Conservation (phyloP, 2,888 invertebrate genomes). For the Philopedon plagiatum region DNA sequence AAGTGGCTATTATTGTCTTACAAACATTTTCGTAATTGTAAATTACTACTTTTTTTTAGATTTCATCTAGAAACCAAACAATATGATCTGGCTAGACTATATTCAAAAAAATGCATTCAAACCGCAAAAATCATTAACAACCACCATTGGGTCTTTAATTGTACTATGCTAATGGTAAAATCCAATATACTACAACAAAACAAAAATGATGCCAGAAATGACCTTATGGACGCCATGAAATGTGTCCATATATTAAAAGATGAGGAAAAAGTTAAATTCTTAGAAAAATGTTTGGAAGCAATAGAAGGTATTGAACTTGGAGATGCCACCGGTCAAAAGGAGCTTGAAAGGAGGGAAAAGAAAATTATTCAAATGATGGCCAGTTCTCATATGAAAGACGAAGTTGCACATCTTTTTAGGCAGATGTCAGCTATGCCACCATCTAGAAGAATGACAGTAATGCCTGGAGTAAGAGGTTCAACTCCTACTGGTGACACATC, state of each 20-base stretch:
- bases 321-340: conserved; percentile 63
- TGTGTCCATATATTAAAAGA: conserved; percentile 64
- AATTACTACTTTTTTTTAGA: conserved; percentile 31
- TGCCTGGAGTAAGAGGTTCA: conserved; percentile 66
- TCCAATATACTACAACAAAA: conserved; percentile 69
- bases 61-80: conserved; percentile 65
- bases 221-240: conserved; percentile 59
- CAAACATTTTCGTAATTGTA: too few species aligned
- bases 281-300: conserved; percentile 54
- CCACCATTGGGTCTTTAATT: conserved; percentile 68
- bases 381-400: conserved; percentile 64
- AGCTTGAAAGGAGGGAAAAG: conserved; percentile 66
- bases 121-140: conserved; percentile 62
- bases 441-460: conserved; percentile 68
- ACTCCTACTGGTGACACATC: not conserved
- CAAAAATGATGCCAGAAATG: conserved; percentile 69
- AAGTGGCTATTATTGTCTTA: too few species aligned
- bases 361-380: conserved; percentile 68
- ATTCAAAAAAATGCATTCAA: conserved; percentile 65
- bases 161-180: conserved; percentile 66
- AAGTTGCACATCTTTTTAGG: conserved; percentile 68
- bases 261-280: conserved; percentile 61
- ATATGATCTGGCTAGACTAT: conserved; percentile 67
- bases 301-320: conserved; percentile 67
- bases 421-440: conserved; percentile 69